phyloP scores from a whole-genome alignment of 1,140 invertebrate genomes.

The Drosophila nikananu region DNA sequence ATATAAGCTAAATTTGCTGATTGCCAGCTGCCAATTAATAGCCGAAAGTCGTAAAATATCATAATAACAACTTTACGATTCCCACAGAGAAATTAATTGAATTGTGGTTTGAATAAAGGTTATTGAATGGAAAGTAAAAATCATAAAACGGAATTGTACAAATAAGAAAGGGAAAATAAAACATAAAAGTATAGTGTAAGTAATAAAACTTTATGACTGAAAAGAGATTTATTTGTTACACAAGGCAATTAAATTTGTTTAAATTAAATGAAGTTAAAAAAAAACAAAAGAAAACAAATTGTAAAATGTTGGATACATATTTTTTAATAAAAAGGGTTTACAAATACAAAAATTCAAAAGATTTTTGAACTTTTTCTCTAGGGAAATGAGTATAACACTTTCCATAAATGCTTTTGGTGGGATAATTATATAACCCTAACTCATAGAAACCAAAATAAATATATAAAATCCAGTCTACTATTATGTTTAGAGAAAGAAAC shows the following conservation, averaged over 20 bases:
- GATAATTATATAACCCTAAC: neutral
- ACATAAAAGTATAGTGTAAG: neutral
- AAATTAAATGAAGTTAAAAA: neutral
- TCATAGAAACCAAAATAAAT: neutral
- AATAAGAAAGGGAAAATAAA: neutral
- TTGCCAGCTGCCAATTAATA: slow-evolving; percentile 21
- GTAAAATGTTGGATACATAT: neutral
- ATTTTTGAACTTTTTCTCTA: too few species aligned
- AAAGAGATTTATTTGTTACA: neutral
- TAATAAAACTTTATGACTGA: neutral
- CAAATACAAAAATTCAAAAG: neutral
- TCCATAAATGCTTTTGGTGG: too few species aligned
- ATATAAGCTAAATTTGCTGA: neutral
- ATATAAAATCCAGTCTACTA: neutral
- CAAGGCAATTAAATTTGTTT: neutral
- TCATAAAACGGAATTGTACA: neutral
- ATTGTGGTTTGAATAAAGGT: neutral
- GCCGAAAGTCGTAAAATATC: slow-evolving; percentile 26
- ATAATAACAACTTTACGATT: slow-evolving; percentile 4
- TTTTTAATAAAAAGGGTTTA: neutral
- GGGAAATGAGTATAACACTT: neutral
- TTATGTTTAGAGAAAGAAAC: neutral
- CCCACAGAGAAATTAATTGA: slow-evolving; percentile 23
- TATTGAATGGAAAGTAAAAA: slow-evolving; percentile 17
- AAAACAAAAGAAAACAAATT: neutral